Conservation (phyloP, 2,888 invertebrate genomes). For the Hypena proboscidalis region DNA sequence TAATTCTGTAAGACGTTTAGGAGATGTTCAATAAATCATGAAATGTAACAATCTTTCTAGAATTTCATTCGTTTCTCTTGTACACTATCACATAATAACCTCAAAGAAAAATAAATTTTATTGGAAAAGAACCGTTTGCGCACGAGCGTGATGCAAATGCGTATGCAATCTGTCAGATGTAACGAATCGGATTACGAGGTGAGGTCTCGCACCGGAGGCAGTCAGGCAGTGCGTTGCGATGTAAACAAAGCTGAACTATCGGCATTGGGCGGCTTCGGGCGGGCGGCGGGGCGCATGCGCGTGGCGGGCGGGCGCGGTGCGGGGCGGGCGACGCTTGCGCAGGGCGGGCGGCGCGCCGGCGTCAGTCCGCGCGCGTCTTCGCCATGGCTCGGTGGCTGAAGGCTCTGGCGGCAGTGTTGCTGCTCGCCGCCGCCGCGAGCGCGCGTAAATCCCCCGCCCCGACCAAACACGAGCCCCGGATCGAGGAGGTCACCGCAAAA, state of each 20-base stretch:
- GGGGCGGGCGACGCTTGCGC: slow-evolving; percentile 58
- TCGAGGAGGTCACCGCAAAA: slow-evolving; percentile 97
- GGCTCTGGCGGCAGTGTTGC: slow-evolving; percentile 80
- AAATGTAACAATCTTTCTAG: no score
- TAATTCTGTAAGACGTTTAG: no score
- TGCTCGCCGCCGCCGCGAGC: slow-evolving; percentile 82
- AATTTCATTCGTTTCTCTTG: no score
- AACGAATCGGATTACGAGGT: slow-evolving; percentile 30
- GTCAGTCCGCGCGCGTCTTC: slow-evolving; percentile 81
- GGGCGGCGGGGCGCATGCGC: slow-evolving; percentile 42
- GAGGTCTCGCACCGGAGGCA: slow-evolving; percentile 18
- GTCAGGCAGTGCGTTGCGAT: slow-evolving; percentile 43
- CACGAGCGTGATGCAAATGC: no score
- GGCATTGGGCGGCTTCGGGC: slow-evolving; percentile 22
- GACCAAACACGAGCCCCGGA: slow-evolving; percentile 88
- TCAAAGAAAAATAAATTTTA: no score
- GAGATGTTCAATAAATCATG: no score
- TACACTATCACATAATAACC: no score
- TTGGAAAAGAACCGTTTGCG: no score
- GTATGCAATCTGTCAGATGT: background rate
- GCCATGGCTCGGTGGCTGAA: slow-evolving; percentile 83
- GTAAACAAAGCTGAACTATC: slow-evolving; percentile 53
- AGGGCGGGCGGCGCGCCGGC: slow-evolving; percentile 59
- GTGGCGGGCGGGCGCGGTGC: slow-evolving; percentile 46
- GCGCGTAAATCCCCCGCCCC: slow-evolving; percentile 71